Evolutionary conservation across 2,113 vertebrate species (phyloP).

Genomic region (Willisornis vidua): DNA sequence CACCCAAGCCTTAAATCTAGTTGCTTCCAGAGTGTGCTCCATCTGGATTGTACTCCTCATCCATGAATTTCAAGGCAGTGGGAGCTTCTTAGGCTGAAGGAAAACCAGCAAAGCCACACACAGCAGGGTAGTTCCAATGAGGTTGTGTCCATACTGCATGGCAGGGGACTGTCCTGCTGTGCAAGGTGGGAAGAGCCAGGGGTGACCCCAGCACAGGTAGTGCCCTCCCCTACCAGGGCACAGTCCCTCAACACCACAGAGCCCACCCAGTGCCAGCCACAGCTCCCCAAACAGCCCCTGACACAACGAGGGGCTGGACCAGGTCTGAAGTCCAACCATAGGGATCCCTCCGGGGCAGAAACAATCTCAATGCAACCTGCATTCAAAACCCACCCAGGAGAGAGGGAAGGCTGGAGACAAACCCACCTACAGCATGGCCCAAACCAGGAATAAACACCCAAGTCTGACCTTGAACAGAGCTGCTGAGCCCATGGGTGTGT

Average conservation of each 20-base stretch:
- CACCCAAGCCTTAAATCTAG: background rate
- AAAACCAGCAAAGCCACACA: background rate
- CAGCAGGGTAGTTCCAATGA: rapidly evolving
- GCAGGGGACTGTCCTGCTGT: background rate
- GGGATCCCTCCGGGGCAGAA: background rate
- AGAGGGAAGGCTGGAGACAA: background rate
- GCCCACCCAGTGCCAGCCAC: background rate
- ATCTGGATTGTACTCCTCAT: background rate
- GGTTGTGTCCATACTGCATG: rapidly evolving
- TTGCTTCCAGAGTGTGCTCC: background rate
- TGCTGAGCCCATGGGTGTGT: background rate
- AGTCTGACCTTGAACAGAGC: background rate
- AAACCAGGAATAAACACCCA: rapidly evolving
- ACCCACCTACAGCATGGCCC: rapidly evolving
- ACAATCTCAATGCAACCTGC: rapidly evolving
- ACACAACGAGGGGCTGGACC: rapidly evolving
- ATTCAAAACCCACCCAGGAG: background rate
- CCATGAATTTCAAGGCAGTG: background rate
- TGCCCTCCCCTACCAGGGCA: background rate
- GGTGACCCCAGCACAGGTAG: background rate
- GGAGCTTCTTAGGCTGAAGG: background rate
- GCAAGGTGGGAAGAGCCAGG: background rate
- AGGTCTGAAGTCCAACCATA: background rate
- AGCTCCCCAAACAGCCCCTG: background rate
- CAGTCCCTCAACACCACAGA: background rate